These are phyloP conservation scores for Girardinichthys multiradiatus DNA, from an alignment of 2,113 vertebrate genomes.

Conservation along the genomic window DNA sequence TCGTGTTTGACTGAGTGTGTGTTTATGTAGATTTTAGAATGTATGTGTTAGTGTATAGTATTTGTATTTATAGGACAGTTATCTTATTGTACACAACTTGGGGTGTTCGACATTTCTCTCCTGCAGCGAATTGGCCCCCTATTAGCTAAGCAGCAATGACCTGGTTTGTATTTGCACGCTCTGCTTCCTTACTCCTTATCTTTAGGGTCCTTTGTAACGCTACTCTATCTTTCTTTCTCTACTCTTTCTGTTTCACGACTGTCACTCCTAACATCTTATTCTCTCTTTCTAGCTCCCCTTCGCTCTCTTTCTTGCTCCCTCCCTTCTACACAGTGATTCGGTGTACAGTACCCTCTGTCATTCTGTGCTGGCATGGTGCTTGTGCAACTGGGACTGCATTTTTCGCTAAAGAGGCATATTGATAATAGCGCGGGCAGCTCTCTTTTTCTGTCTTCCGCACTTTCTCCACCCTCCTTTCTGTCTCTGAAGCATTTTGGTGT, in stretches of 20 bases:
- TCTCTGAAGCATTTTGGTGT: constrained; percentile 69
- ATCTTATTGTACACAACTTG: constrained; percentile 99
- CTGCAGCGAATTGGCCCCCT: constrained; percentile 99
- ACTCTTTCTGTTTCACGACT: constrained; percentile 80
- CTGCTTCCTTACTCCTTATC: constrained; percentile 92
- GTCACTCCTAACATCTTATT: constrained; percentile 88
- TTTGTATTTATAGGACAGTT: constrained; percentile 88
- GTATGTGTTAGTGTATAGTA: constrained; percentile 85
- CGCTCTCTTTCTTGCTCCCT: constrained; percentile 90
- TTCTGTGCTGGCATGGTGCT: constrained; percentile 99
- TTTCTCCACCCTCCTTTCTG: constrained; percentile 44
- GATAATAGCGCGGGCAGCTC: constrained; percentile 98
- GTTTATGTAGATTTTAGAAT: constrained; percentile 78
- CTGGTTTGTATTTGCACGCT: constrained; percentile 99
- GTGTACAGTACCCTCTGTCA: constrained; percentile 99
- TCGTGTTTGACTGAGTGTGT: constrained; percentile 70
- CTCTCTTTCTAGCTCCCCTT: constrained; percentile 55
- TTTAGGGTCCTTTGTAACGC: constrained; percentile 87
- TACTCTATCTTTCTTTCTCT: constrained; percentile 88
- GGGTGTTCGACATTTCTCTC: constrained; percentile 99
- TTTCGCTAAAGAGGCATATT: constrained; percentile 92
- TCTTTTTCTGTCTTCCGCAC: constrained; percentile 55
- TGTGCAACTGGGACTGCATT: constrained; percentile 99
- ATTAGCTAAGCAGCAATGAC: constrained; percentile 99
- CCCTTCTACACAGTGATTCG: constrained; percentile 97